Conservation (phyloP, 2,888 invertebrate genomes). For the Phengaris arion region DNA sequence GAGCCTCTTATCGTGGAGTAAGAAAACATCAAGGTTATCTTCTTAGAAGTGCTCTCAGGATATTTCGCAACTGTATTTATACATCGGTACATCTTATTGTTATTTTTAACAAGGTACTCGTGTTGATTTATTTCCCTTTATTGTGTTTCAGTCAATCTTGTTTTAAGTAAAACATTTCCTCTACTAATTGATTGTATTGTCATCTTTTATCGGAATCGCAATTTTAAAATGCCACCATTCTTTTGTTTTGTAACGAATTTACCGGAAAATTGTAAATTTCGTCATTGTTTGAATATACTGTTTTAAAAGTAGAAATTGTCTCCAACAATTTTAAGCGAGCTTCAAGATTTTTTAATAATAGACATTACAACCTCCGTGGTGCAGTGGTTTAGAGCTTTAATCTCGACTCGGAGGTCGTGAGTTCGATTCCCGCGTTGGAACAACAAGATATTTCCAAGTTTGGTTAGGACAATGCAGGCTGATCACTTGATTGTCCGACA, state of each 20-base stretch:
- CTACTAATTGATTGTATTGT: slow-evolving; percentile 55
- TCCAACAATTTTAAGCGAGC: too few species aligned
- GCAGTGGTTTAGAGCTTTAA: too few species aligned
- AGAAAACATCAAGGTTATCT: slow-evolving; percentile 44
- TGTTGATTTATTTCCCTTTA: slow-evolving; percentile 22
- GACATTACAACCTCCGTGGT: too few species aligned
- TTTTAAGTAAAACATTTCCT: slow-evolving; percentile 43
- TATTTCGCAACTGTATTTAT: slow-evolving; percentile 35
- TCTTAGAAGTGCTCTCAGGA: slow-evolving; percentile 37
- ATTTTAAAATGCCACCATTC: background rate
- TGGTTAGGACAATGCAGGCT: too few species aligned
- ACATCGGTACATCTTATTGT: slow-evolving; percentile 29
- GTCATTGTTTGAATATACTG: too few species aligned
- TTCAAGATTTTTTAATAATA: too few species aligned
- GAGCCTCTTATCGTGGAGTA: slow-evolving; percentile 39
- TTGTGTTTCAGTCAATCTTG: slow-evolving; percentile 17
- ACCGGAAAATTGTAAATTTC: too few species aligned
- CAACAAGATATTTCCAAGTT: too few species aligned
- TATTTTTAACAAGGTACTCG: slow-evolving; percentile 29
- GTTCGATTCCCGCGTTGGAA: too few species aligned
- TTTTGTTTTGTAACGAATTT: background rate
- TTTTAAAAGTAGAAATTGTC: too few species aligned
- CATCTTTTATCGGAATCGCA: slow-evolving; percentile 39
- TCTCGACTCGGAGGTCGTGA: too few species aligned
- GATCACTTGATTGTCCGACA: too few species aligned